A percentile compares a stretch with the other conserved stretches of the same genome.
Evolutionary conservation across 2,888 invertebrate species (phyloP).

Genomic region (Rhodophaea formosa): DNA sequence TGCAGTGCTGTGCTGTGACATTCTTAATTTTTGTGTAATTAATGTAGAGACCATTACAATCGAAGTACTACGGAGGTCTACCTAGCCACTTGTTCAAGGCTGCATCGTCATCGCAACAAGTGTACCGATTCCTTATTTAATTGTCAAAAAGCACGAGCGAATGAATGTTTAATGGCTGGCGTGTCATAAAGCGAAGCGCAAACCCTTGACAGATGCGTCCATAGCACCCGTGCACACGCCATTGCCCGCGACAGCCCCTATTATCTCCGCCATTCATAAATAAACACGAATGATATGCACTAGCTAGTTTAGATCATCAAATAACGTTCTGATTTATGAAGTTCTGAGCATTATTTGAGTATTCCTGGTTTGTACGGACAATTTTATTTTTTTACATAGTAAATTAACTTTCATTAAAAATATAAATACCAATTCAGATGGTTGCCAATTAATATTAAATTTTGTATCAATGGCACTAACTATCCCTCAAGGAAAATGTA

Average conservation of each 20-base stretch:
- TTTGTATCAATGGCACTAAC: no score
- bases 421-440: no score
- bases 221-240: slow-evolving; percentile 55
- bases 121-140: background rate
- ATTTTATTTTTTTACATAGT: background rate
- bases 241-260: slow-evolving; percentile 56
- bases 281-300: slow-evolving; percentile 47
- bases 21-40: no score
- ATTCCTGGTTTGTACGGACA: background rate
- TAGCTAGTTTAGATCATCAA: slow-evolving; percentile 14
- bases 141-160: slow-evolving; percentile 22
- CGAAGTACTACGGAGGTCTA: no score
- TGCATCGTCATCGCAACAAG: background rate
- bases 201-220: slow-evolving; percentile 57
- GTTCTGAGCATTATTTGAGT: slow-evolving; percentile 6
- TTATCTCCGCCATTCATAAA: slow-evolving; percentile 49
- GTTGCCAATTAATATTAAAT: no score
- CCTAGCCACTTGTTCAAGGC: background rate
- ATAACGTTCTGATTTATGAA: slow-evolving; percentile 10
- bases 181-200: slow-evolving; percentile 37
- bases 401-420: no score
- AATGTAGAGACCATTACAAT: no score
- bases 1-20: no score
- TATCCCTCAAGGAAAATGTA: no score
- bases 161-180: slow-evolving; percentile 46